Base-by-base conservation (phyloP, 2,888 invertebrate genomes). In the Acronicta leporina region DNA sequence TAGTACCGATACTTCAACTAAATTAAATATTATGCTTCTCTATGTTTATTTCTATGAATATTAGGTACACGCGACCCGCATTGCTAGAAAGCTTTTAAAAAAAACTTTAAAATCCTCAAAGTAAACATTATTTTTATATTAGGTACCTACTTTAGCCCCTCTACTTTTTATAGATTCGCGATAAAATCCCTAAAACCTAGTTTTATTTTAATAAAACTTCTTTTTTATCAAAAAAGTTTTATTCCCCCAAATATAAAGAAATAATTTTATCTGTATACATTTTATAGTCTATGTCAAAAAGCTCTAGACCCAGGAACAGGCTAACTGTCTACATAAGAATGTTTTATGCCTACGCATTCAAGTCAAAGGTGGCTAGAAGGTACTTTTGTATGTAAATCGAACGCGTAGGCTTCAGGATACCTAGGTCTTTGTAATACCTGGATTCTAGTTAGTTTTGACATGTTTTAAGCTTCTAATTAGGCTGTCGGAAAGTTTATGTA, bases 331-430 rank as follows among this genome's bases (percentile, higher is more conserved):
- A 68, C 69, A 71, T 78, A 83, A 84, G 89, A 89, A 91, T 90
- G 87, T 83, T 85, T 86, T 83, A 88, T 87, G 86, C 92, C 92
- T 92, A 92, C 93, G 91, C 91, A 80, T 77, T 75, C 77, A 73
- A 89, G 87, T 87, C 88, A 86, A 88, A 88, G 78, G 78, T 79
- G 78, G 74, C 57, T 63, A 1, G 56, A 27, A 74, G 89, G 91
- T 92, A 93, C 92, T 92, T 93, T 93, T 93, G 94, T 94, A 93
- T 94, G 93, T 91, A 92, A 93, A 94, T 92, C 85, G 71, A 85
- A 84, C 85, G 93, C 93, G 93, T 93, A 92, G 94, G 93, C 83
- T 82, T 84, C 55, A 64, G 63, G 68, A 48, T 59, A 77, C 72
- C 80, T 76, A 72, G 76, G 73, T 79, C 74, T 86, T 84, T 85